Conservation (phyloP, 2,797 vertebrate genomes). For the Lacerta agilis region DNA sequence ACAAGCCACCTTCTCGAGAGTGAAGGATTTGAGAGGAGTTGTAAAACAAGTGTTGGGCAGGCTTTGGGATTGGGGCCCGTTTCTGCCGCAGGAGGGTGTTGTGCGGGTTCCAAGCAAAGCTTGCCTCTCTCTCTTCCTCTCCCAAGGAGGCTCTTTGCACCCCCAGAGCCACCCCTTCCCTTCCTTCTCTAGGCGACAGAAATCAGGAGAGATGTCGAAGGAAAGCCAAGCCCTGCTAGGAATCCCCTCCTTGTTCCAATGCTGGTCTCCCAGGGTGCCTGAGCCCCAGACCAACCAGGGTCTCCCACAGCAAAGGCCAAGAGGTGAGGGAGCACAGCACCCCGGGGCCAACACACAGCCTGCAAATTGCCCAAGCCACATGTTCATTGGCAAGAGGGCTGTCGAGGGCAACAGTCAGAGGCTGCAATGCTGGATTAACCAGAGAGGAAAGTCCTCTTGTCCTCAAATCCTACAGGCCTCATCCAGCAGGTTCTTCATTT, state of each 20-base stretch:
- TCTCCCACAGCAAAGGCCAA: not conserved
- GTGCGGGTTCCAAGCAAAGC: not conserved
- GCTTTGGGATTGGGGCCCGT: not conserved
- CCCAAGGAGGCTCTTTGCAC: too few species aligned
- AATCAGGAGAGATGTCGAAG: too few species aligned
- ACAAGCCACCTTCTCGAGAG: not conserved
- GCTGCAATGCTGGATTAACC: too few species aligned
- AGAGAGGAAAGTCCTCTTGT: too few species aligned
- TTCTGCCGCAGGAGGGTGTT: not conserved
- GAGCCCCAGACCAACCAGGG: not conserved
- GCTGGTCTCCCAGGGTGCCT: not conserved
- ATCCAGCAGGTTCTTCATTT: not conserved
- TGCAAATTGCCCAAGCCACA: not conserved
- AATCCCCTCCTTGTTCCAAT: not conserved
- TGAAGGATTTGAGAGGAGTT: not conserved
- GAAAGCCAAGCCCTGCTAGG: not conserved
- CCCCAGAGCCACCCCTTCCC: not conserved
- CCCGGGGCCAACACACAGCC: not conserved
- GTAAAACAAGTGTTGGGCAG: not conserved
- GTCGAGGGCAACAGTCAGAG: not conserved
- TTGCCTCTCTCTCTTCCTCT: too few species aligned
- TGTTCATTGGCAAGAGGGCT: not conserved
- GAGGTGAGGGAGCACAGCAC: not conserved
- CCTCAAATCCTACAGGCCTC: too few species aligned
- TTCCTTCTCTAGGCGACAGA: not conserved